Base-by-base conservation (phyloP, 2,888 invertebrate species). In the Calameuta idolon region DNA sequence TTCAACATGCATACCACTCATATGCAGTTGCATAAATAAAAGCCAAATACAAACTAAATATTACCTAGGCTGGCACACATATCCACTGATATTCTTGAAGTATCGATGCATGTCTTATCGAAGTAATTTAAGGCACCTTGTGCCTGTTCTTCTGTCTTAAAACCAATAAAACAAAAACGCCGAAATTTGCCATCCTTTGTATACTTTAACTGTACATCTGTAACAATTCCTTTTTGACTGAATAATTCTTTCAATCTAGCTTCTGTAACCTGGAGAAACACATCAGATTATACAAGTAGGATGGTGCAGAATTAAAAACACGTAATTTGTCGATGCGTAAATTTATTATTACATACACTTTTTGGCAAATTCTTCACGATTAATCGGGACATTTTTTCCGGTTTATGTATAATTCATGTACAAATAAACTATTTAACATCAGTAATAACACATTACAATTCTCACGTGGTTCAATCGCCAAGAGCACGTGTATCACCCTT, bases 101-200 rank as follows among this genome's bases (percentile, higher is more conserved):
- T 96, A 84, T 96, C 96, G 76, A 99, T 94, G 89, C 94, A 98
- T 2, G 97, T 95, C 79, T 96, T 95, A 92, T 99, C 94, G 84
- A 98, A 97, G 88, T 95, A 95, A 31, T 95, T 93, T 55, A 95
- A 93, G 0, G 99, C 99, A 55, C 93, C 93, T 75, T 94, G 89
- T 0, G 98, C 98, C 88, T 97, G 96, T 75, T 95, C 94, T 81
- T 96, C 96, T 34, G 93, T 94, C 88, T 96, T 95, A 91, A 95
- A 99, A 11, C 99, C 99, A 85, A 99, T 93, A 89, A 99, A 99
- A 5, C 96, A 98, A 92, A 99, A 99, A 87, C 96, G 95, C 79
- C 99, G 94, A 90, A 99, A 99, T 89, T 95, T 95, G 12, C 99
- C 98, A 93, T 97, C 96, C 85, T 95, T 94, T 0, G 97, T 98